These are phyloP conservation scores for Oxycera nigricornis DNA, from an alignment of 2,888 invertebrate genomes.

Conservation along the genomic window DNA sequence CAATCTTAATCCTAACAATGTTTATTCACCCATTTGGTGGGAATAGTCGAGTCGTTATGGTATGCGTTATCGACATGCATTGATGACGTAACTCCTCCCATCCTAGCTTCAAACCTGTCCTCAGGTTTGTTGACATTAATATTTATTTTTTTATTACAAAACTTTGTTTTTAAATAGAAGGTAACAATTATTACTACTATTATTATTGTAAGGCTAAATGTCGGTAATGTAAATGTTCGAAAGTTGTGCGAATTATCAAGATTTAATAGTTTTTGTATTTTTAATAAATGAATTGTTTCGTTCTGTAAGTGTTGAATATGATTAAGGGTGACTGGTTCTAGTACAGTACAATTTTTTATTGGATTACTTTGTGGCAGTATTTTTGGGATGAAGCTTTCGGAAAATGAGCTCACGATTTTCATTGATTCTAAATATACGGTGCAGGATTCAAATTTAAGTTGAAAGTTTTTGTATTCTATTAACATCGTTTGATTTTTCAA, in stretches of 20 bases:
- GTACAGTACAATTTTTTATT: conserved; percentile 7
- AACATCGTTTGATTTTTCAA: neutral
- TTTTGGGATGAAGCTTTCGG: conserved; percentile 6
- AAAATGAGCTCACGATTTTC: neutral
- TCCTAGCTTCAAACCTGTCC: no score
- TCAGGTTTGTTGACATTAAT: no score
- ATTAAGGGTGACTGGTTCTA: neutral
- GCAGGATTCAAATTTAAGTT: neutral
- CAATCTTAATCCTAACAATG: no score
- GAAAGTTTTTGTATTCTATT: neutral
- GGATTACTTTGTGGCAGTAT: conserved; percentile 11
- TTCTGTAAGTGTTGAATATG: neutral
- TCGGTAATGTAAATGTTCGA: neutral
- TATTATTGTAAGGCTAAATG: neutral
- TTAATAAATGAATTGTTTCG: conserved; percentile 1
- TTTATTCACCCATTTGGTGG: no score
- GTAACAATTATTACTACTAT: no score
- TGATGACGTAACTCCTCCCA: no score
- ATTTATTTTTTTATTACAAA: no score
- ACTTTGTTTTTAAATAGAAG: no score
- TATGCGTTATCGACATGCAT: no score
- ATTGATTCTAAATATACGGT: neutral
- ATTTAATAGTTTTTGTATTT: conserved; percentile 11
- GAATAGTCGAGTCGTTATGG: no score
- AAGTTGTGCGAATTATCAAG: conserved; percentile 9